Evolutionary conservation across 1,140 invertebrate species (phyloP).

Genomic region (Drosophila quadrilineata): DNA sequence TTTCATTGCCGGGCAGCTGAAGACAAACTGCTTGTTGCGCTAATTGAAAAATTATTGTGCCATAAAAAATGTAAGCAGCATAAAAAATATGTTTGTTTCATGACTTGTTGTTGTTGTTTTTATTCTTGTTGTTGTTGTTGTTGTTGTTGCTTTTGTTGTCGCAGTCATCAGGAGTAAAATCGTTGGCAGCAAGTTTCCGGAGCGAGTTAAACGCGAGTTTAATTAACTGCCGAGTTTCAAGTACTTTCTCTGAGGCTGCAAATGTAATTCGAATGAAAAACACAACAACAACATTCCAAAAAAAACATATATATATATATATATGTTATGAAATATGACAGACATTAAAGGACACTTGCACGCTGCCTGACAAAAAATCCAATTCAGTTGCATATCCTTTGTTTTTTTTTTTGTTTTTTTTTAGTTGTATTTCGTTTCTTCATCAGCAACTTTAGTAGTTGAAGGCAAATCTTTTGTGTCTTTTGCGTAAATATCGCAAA

Average conservation of each 20-base stretch:
- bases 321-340: constrained; percentile 29
- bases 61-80: constrained; percentile 68
- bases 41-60: constrained; percentile 78
- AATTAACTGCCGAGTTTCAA: constrained; percentile 71
- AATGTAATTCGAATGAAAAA: constrained; percentile 53
- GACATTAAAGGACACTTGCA: constrained; percentile 25
- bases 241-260: constrained; percentile 45
- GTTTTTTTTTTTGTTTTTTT: too few relatives aligned
- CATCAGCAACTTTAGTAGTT: constrained; percentile 19
- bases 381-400: background rate
- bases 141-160: too few relatives aligned
- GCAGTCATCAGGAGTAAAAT: too few relatives aligned
- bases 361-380: background rate
- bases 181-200: constrained; percentile 30
- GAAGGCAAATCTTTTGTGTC: constrained; percentile 58
- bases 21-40: constrained; percentile 54
- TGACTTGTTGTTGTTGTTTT: too few relatives aligned
- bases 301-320: too few relatives aligned
- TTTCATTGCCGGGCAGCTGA: constrained; percentile 52
- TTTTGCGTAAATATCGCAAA: constrained; percentile 37
- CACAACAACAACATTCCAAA: too few relatives aligned
- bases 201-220: constrained; percentile 52
- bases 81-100: constrained; percentile 51
- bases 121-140: too few relatives aligned
- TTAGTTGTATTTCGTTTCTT: constrained; percentile 6